These are phyloP conservation scores for Nephrotoma flavescens DNA, from an alignment of 2,888 invertebrate genomes.

Conservation along the genomic window DNA sequence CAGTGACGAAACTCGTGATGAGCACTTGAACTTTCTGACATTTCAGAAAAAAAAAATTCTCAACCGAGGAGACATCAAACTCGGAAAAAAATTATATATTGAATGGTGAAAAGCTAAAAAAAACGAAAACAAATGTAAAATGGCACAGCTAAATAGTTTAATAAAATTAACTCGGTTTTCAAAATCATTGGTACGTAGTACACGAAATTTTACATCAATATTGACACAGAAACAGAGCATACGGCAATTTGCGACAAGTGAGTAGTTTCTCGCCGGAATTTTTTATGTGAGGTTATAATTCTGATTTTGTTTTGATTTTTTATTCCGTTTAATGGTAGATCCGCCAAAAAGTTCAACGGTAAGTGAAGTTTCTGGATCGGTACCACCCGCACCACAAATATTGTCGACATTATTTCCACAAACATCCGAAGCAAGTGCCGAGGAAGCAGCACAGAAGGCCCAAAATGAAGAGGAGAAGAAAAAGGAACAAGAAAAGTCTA, in stretches of 20 bases:
- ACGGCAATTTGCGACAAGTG: neutral
- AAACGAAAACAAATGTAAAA: neutral
- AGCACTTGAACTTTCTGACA: neutral
- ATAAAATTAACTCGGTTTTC: neutral
- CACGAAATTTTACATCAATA: neutral
- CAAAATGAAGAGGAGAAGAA: slow-evolving; percentile 39
- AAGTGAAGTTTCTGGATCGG: neutral
- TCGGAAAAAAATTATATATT: neutral
- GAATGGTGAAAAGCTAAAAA: neutral
- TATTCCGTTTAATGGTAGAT: neutral
- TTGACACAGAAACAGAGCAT: neutral
- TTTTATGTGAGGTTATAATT: neutral
- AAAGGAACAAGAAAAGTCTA: slow-evolving; percentile 52
- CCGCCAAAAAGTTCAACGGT: neutral
- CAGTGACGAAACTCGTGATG: neutral
- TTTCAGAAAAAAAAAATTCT: neutral
- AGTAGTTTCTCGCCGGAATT: neutral
- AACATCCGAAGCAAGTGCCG: slow-evolving; percentile 33
- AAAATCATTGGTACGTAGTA: neutral
- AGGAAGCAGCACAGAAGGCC: slow-evolving; percentile 36
- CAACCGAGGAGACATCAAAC: neutral
- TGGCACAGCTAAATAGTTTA: neutral
- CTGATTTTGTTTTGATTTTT: neutral
- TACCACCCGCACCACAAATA: slow-evolving; percentile 21
- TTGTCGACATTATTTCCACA: slow-evolving; percentile 44